These are phyloP conservation scores for Willowsia nigromaculata DNA, from an alignment of 2,888 invertebrate genomes.

Conservation along the genomic window DNA sequence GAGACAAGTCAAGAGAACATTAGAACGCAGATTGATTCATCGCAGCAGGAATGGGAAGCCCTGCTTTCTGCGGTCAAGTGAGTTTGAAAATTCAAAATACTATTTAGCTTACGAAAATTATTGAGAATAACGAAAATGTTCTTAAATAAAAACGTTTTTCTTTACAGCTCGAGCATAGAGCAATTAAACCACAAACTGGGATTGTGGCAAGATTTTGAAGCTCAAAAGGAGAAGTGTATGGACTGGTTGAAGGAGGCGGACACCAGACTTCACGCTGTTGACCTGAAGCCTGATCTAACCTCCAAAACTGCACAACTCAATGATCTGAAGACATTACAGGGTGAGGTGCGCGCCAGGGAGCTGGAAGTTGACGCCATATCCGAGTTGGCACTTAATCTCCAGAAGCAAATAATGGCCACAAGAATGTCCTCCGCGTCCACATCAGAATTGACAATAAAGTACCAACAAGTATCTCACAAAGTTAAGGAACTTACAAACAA, in stretches of 20 bases:
- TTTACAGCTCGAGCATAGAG: conserved; percentile 85
- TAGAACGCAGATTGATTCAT: conserved; percentile 91
- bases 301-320: conserved; percentile 93
- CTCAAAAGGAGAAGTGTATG: conserved; percentile 90
- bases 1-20: conserved; percentile 91
- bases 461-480: conserved; percentile 93
- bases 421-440: conserved; percentile 88
- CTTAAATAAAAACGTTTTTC: too few species aligned
- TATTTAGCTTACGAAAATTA: background rate
- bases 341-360: conserved; percentile 93
- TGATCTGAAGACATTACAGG: conserved; percentile 87
- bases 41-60: conserved; percentile 94
- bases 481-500: conserved; percentile 93
- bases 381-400: conserved; percentile 92
- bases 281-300: conserved; percentile 89
- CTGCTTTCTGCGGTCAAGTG: conserved; percentile 87
- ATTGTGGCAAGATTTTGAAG: conserved; percentile 95
- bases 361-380: conserved; percentile 95
- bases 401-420: conserved; percentile 86
- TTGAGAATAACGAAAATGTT: too few species aligned
- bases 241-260: conserved; percentile 94
- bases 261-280: conserved; percentile 91
- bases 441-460: conserved; percentile 94
- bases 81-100: conserved; percentile 41
- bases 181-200: conserved; percentile 90